These are phyloP conservation scores for Bergia puertoricense DNA, from an alignment of 92 coral and sea anemone genomes.

Conservation along the genomic window DNA sequence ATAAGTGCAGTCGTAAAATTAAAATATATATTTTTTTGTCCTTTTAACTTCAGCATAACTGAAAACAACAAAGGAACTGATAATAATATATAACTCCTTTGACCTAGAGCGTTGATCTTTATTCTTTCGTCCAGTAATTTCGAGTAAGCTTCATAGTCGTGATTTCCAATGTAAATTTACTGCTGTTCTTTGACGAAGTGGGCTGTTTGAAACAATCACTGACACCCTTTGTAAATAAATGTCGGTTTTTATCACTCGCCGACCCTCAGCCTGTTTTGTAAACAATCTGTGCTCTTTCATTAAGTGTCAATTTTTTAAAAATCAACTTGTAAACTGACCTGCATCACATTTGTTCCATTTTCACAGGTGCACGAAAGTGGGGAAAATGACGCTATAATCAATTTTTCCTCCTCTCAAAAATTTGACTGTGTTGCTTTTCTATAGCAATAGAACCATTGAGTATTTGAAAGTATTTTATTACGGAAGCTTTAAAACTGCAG, in stretches of 20 bases:
- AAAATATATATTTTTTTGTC: neutral
- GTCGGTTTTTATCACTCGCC: neutral
- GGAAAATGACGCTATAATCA: too few relatives aligned
- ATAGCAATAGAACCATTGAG: neutral
- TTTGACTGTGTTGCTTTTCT: neutral
- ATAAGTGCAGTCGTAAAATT: too few relatives aligned
- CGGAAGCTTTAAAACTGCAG: neutral
- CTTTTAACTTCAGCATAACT: neutral
- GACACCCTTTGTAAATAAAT: slow-evolving; percentile 18
- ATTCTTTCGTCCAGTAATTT: neutral
- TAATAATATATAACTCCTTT: neutral
- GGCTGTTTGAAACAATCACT: neutral
- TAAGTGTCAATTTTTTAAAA: neutral
- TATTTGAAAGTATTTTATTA: too few relatives aligned
- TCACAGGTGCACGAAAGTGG: neutral
- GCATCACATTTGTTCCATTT: neutral
- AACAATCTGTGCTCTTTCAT: slow-evolving; percentile 15
- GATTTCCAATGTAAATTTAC: slow-evolving; percentile 3
- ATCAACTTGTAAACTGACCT: neutral
- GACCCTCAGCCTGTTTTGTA: neutral
- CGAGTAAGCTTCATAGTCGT: neutral
- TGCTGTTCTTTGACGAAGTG: neutral
- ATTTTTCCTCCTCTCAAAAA: neutral
- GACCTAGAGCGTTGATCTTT: neutral
- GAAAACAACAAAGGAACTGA: too few relatives aligned